Conservation (phyloP, 2,113 vertebrate genomes). For the Heterotis niloticus region DNA sequence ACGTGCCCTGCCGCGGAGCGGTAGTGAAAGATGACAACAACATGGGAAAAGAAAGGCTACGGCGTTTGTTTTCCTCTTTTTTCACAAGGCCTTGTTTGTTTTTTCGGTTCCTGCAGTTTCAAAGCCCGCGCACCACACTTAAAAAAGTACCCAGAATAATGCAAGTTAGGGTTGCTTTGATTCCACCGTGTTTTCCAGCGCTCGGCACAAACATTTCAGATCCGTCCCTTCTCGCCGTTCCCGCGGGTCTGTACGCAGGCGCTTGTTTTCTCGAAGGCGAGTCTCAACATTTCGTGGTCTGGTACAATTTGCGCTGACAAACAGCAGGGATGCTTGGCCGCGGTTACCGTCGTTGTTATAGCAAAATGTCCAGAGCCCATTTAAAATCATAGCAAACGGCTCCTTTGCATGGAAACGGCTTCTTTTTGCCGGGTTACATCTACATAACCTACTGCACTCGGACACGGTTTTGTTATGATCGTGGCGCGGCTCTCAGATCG, state of each 20-base stretch:
- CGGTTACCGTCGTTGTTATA: background rate
- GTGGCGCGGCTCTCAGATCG: background rate
- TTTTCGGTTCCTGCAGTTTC: slow-evolving; percentile 64
- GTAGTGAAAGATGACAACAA: slow-evolving; percentile 30
- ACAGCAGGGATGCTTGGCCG: slow-evolving; percentile 11
- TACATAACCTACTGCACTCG: background rate
- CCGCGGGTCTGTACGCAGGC: slow-evolving; percentile 41
- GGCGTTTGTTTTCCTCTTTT: slow-evolving; percentile 58
- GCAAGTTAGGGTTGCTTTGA: slow-evolving; percentile 61
- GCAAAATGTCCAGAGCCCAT: background rate
- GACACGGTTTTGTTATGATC: background rate
- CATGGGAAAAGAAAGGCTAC: slow-evolving; percentile 46
- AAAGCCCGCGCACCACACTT: slow-evolving; percentile 59
- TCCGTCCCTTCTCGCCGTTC: slow-evolving; percentile 51
- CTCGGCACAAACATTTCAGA: slow-evolving; percentile 63
- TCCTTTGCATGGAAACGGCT: slow-evolving; percentile 13
- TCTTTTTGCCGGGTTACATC: background rate
- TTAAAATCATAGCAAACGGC: slow-evolving; percentile 9
- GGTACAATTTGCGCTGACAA: slow-evolving; percentile 22
- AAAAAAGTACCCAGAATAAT: slow-evolving; percentile 57
- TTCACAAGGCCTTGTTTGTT: slow-evolving; percentile 58
- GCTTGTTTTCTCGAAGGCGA: slow-evolving; percentile 43
- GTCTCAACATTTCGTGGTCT: slow-evolving; percentile 37
- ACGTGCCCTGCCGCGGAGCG: background rate
- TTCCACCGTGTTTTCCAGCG: slow-evolving; percentile 57